A percentile compares a stretch with the other conserved stretches of the same genome.
Evolutionary conservation across 2,797 vertebrate genomes (phyloP).

Genomic region (Cetoscarus ocellatus): DNA sequence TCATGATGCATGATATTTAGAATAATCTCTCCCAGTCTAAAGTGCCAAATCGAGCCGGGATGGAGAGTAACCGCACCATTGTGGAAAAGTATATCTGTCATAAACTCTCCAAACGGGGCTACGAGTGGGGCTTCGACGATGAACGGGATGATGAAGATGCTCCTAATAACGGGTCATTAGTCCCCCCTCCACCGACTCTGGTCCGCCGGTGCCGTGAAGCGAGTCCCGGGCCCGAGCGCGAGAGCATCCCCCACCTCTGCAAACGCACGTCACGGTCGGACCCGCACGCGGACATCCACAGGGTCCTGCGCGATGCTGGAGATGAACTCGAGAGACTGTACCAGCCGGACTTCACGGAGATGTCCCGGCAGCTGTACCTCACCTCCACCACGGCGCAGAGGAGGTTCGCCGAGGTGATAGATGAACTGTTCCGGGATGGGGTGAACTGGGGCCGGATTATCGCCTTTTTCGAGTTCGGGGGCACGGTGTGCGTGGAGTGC

Average conservation of each 20-base stretch:
- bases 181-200: conserved; percentile 68
- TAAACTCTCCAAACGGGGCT: conserved; percentile 95
- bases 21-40: conserved; percentile 13
- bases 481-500: conserved; percentile 96
- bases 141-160: conserved; percentile 70
- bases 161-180: conserved; percentile 76
- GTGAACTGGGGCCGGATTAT: conserved; percentile 99
- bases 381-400: conserved; percentile 90
- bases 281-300: conserved; percentile 84
- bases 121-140: conserved; percentile 86
- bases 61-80: conserved; percentile 91
- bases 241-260: conserved; percentile 53
- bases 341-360: conserved; percentile 94
- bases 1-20: conserved; percentile 69
- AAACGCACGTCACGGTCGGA: conserved; percentile 60
- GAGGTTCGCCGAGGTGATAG: conserved; percentile 94
- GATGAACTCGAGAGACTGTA: conserved; percentile 95
- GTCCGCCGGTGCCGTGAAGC: conserved; percentile 71
- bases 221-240: conserved; percentile 61
- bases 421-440: conserved; percentile 98
- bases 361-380: conserved; percentile 95
- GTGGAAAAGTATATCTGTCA: conserved; percentile 96
- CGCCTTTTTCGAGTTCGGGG: conserved; percentile 98
- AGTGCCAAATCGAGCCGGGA: conserved; percentile 74
- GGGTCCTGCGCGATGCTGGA: conserved; percentile 92